Evolutionary conservation across 2,888 invertebrate genomes (phyloP).

Genomic region (Monopis laevigella): DNA sequence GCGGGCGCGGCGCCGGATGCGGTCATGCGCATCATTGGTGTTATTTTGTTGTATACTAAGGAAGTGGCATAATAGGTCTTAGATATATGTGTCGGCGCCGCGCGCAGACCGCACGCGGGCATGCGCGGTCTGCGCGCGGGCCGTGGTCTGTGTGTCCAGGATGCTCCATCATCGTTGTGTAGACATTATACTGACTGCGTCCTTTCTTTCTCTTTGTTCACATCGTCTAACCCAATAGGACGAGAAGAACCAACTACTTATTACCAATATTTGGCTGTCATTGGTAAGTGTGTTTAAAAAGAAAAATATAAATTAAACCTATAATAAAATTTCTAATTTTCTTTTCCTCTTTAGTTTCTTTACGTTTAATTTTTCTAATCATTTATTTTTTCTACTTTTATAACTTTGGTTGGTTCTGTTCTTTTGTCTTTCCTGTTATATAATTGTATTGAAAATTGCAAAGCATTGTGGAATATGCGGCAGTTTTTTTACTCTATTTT

Average conservation of each 20-base stretch:
- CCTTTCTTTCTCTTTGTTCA: slow-evolving; percentile 76
- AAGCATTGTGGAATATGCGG: slow-evolving; percentile 65
- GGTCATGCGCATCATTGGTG: slow-evolving; percentile 55
- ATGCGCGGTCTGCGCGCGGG: slow-evolving; percentile 35
- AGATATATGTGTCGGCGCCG: slow-evolving; percentile 49
- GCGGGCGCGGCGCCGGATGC: slow-evolving; percentile 50
- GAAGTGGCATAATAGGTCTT: slow-evolving; percentile 23
- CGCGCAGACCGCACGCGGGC: slow-evolving; percentile 30
- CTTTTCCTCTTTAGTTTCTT: slow-evolving; percentile 27
- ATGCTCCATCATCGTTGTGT: slow-evolving; percentile 46
- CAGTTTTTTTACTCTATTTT: slow-evolving; percentile 39
- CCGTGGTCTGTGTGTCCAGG: slow-evolving; percentile 35
- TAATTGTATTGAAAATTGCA: slow-evolving; percentile 37
- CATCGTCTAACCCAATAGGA: slow-evolving; percentile 79
- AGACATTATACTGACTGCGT: slow-evolving; percentile 63
- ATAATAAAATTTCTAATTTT: slow-evolving; percentile 48
- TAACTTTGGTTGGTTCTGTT: slow-evolving; percentile 17
- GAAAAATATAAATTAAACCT: slow-evolving; percentile 62
- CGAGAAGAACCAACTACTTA: slow-evolving; percentile 96
- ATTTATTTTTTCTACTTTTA: slow-evolving; percentile 44
- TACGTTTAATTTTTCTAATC: slow-evolving; percentile 33
- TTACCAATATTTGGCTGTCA: slow-evolving; percentile 95
- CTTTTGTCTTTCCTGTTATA: slow-evolving; percentile 1
- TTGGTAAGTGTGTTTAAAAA: slow-evolving; percentile 83
- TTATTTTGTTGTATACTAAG: slow-evolving; percentile 45